Evolutionary conservation across 2,113 vertebrate genomes (phyloP), one percentile per base, ranked within the genome.

Genomic region (Ceyx melanurus): DNA sequence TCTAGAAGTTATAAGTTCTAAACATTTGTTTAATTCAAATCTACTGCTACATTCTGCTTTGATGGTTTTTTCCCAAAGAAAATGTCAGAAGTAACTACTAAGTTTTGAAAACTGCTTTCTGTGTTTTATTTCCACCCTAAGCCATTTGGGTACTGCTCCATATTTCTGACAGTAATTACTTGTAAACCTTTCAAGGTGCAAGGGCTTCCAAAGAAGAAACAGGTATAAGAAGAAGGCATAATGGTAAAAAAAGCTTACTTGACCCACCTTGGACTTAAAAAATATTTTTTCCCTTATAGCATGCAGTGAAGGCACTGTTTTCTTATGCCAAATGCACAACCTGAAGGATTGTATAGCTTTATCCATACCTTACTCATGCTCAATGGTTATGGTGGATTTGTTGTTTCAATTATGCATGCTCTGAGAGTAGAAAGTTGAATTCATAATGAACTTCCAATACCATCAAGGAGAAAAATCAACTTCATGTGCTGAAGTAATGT

Each of bases 391-490:
- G 79, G 60, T 86, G 51, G 81, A 91, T 91, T 94, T 94, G 75
- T 88, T 0, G 0, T 92, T 92, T 92, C 61, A 89, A 85, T 92
- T 91, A 91, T 85, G 86, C 82, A 89, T 94, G 79, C 67, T 82
- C 46, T 89, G 72, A 89, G 92, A 89, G 65, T 58, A 86, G 37
- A 81, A 82, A 94, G 46, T 43, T 88, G 93, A 94, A 96, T 92
- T 90, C 65, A 71, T 91, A 91, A 95, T 82, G 64, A 80, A 83
- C 40, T 91, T 86, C n/a, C 82, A 90, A 77, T 81, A 75, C 40
- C 79, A 93, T 94, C 65, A 83, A 88, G 82, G 48, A 93, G 65
- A 95, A 95, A 95, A 89, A 94, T 86, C 79, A 80, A 60, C 57
- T 86, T 77, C 31, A 60, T 58, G 21, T 31, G 19, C 56, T 91